Evolutionary conservation across 2,797 vertebrate genomes (phyloP).

Genomic region (Acrocephalus scirpaceus): DNA sequence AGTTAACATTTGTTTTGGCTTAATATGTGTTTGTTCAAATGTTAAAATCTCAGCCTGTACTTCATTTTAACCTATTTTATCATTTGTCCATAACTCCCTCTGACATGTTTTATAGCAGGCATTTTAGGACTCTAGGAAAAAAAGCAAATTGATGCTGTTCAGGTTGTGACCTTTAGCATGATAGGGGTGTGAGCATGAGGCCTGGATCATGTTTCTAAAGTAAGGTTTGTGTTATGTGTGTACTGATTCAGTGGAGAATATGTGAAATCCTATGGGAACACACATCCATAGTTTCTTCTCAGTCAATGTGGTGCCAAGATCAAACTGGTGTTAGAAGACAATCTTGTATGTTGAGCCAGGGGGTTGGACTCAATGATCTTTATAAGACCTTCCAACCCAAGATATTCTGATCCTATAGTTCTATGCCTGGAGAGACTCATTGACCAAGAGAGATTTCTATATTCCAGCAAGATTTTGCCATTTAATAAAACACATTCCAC

Average conservation of each 20-base stretch:
- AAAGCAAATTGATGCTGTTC: neutral
- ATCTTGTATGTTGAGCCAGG: neutral
- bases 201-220: neutral
- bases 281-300: neutral
- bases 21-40: neutral
- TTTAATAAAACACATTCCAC: neutral
- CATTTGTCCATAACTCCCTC: neutral
- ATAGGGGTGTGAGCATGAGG: accelerated
- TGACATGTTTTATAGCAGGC: neutral
- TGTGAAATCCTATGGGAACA: neutral
- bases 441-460: neutral
- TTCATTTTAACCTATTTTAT: neutral
- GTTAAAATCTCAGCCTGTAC: neutral
- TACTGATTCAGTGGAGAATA: neutral
- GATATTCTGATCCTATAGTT: neutral
- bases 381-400: neutral
- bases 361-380: neutral
- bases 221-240: neutral
- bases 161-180: neutral
- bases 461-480: neutral
- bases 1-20: neutral
- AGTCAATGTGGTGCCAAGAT: neutral
- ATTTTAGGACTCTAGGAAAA: neutral
- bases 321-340: neutral
- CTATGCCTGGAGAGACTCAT: neutral